Percentiles rank a stretch among this genome's conserved stretches.
Evolutionary conservation across 2,888 invertebrate genomes (phyloP).

Genomic region (Drosophila infuscata): DNA sequence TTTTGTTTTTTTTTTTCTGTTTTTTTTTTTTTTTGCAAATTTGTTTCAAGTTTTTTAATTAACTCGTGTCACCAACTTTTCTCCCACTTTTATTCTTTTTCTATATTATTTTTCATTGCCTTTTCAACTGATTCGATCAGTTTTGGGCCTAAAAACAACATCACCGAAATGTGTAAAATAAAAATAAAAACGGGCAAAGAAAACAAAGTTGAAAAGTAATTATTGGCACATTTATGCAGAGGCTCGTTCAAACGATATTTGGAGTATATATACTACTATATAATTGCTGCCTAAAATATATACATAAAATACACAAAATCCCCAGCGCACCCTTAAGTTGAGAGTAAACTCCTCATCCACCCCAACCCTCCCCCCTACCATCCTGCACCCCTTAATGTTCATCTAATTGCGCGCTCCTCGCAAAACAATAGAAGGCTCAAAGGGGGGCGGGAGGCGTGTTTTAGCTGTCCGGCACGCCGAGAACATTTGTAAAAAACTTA

Average conservation of each 20-base stretch:
- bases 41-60: constrained; percentile 70
- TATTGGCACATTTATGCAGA: constrained; percentile 78
- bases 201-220: constrained; percentile 64
- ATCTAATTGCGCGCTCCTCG: constrained; percentile 63
- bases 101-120: constrained; percentile 28
- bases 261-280: constrained; percentile 58
- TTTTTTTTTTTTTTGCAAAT: constrained; percentile 42
- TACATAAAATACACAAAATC: background rate
- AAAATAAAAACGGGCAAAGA: constrained; percentile 14
- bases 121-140: constrained; percentile 67
- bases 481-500: constrained; percentile 75
- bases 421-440: constrained; percentile 60
- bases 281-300: constrained; percentile 63
- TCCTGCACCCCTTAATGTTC: constrained; percentile 39
- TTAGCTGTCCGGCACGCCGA: constrained; percentile 29
- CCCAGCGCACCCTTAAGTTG: constrained; percentile 23
- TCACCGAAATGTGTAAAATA: constrained; percentile 10
- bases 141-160: constrained; percentile 28
- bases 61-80: constrained; percentile 58
- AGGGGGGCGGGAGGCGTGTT: constrained; percentile 12
- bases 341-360: background rate
- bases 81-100: background rate
- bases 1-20: constrained; percentile 27
- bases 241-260: constrained; percentile 69
- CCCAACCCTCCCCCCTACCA: background rate